These are phyloP conservation scores for Ormyrus thymus DNA, from an alignment of 2,888 invertebrate genomes.

Conservation along the genomic window DNA sequence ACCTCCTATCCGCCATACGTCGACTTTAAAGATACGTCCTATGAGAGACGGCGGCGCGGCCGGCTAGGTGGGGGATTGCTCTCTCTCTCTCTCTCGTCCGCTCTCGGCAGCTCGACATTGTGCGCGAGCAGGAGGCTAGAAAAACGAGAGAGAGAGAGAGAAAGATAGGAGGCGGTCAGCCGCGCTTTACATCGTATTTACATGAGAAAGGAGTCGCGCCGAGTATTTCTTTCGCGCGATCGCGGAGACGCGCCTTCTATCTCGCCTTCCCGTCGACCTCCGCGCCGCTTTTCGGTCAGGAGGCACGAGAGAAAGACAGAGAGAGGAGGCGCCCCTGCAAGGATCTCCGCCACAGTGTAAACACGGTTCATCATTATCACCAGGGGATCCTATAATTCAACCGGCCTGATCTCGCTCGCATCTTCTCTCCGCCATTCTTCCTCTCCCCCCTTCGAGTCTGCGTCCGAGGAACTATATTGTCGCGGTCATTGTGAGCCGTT, in stretches of 20 bases:
- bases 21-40: slow-evolving; percentile 56
- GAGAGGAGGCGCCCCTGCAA: slow-evolving; percentile 59
- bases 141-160: slow-evolving; percentile 5
- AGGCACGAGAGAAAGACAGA: slow-evolving; percentile 26
- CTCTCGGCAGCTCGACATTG: slow-evolving; percentile 7
- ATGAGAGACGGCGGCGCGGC: slow-evolving; percentile 51
- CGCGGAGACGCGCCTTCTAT: background rate
- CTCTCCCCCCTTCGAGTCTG: slow-evolving; percentile 28
- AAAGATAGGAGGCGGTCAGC: slow-evolving; percentile 62
- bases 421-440: slow-evolving; percentile 4
- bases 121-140: slow-evolving; percentile 1
- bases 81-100: slow-evolving; percentile 6
- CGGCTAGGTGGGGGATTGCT: slow-evolving; percentile 40
- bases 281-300: slow-evolving; percentile 26
- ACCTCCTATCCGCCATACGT: slow-evolving; percentile 49
- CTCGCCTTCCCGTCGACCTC: slow-evolving; percentile 16
- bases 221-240: slow-evolving; percentile 40
- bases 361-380: slow-evolving; percentile 74
- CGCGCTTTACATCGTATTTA: slow-evolving; percentile 74
- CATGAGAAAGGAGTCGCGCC: slow-evolving; percentile 72
- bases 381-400: slow-evolving; percentile 67
- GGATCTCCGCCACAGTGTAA: slow-evolving; percentile 67
- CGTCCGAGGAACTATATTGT: background rate
- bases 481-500: no score
- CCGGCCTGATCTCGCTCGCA: slow-evolving; percentile 37